Percentiles rank a stretch among this genome's conserved stretches.
Conservation (phyloP, 2,888 invertebrate species). For the Luperina testacea region DNA sequence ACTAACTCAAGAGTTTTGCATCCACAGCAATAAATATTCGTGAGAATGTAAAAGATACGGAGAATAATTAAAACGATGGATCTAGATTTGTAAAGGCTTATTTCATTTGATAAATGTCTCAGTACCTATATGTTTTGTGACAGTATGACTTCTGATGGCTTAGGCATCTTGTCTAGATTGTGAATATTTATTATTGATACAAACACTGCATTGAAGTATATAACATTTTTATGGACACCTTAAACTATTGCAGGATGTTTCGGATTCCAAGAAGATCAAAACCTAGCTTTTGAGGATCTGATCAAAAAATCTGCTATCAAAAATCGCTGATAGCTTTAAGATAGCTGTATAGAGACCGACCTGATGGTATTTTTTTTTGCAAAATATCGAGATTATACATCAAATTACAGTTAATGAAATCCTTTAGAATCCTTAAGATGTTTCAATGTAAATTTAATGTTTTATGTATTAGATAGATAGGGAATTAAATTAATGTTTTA, state of each 20-base stretch:
- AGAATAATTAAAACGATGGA: constrained; percentile 68
- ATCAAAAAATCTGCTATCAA: not conserved
- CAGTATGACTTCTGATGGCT: not conserved
- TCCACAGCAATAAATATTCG: constrained; percentile 81
- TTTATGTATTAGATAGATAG: not conserved
- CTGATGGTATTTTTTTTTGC: too few relatives aligned
- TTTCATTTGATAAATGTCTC: constrained; percentile 51
- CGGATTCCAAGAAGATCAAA: not conserved
- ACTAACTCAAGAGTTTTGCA: constrained; percentile 79
- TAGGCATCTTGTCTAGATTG: not conserved
- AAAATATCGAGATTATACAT: not conserved
- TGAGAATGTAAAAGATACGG: constrained; percentile 67
- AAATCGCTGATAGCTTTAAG: not conserved
- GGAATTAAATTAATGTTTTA: not conserved
- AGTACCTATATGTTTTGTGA: constrained; percentile 13
- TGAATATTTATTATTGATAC: not conserved
- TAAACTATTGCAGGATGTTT: not conserved
- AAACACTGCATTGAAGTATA: not conserved
- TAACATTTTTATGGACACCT: not conserved
- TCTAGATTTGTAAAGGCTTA: constrained; percentile 59
- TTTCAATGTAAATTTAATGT: not conserved
- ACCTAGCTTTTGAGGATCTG: too few relatives aligned
- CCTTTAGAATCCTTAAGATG: too few relatives aligned
- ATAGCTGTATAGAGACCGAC: too few relatives aligned
- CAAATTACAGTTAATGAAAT: not conserved